Conservation (phyloP, 2,888 invertebrate genomes). For the Phyllotreta striolata region DNA sequence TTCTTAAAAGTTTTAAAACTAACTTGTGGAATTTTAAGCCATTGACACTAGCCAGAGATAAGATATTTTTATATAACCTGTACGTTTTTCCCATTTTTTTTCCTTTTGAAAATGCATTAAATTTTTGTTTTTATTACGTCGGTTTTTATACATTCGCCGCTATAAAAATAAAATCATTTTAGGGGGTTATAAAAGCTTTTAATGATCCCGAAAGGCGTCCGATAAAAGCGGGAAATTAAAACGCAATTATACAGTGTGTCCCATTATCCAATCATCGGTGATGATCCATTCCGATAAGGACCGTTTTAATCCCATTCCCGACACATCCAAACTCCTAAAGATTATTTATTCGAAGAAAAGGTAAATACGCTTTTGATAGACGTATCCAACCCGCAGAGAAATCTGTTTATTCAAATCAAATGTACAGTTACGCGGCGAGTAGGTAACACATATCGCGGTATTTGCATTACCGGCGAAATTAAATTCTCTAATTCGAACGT, state of each 20-base stretch:
- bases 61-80: conserved; percentile 44
- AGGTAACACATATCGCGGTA: no score
- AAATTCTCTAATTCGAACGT: no score
- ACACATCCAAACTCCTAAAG: no score
- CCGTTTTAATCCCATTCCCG: no score
- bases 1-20: conserved; percentile 47
- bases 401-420: no score
- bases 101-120: conserved; percentile 50
- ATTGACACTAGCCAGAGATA: conserved; percentile 47
- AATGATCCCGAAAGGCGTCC: conserved; percentile 37
- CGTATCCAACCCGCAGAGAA: no score
- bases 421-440: no score
- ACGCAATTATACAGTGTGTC: conserved; percentile 14
- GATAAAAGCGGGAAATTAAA: conserved; percentile 35
- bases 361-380: no score
- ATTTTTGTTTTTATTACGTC: conserved; percentile 53
- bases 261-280: neutral
- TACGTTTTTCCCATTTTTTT: conserved; percentile 24
- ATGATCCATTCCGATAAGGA: no score
- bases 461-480: no score
- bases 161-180: conserved; percentile 44
- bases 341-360: no score
- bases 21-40: conserved; percentile 47
- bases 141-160: conserved; percentile 32
- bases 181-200: conserved; percentile 41